Conservation (phyloP, 2,888 invertebrate genomes). For the Tromatobia lineatoria region DNA sequence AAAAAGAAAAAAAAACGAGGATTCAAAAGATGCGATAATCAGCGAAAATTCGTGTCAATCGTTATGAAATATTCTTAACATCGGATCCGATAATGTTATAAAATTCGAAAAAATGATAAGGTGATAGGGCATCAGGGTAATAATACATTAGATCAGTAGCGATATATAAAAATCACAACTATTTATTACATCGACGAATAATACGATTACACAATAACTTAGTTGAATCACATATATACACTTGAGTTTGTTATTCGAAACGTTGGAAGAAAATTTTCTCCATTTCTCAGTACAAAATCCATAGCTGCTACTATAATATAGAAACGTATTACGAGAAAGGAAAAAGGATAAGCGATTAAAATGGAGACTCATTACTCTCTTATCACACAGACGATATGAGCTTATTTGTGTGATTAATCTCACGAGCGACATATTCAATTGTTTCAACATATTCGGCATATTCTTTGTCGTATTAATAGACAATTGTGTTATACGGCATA, state of each 20-base stretch:
- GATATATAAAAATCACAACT: constrained; percentile 55
- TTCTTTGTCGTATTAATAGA: constrained; percentile 15
- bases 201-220: constrained; percentile 59
- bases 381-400: constrained; percentile 46
- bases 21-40: no score
- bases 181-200: constrained; percentile 50
- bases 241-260: constrained; percentile 21
- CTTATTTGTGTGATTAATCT: constrained; percentile 11
- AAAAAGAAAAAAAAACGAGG: no score
- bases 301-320: background rate
- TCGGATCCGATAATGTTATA: no score
- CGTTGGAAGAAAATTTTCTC: background rate
- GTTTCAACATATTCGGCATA: constrained; percentile 14
- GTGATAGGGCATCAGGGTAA: no score
- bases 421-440: constrained; percentile 23
- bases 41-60: no score
- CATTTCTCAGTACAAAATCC: constrained; percentile 10
- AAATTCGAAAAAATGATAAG: no score
- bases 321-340: background rate
- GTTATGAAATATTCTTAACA: no score
- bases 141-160: background rate
- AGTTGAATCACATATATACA: constrained; percentile 63
- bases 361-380: constrained; percentile 7
- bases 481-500: background rate
- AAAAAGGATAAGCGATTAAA: background rate